Base-by-base conservation (phyloP, 2,797 vertebrate genomes). In the Sylvilagus floridanus region DNA sequence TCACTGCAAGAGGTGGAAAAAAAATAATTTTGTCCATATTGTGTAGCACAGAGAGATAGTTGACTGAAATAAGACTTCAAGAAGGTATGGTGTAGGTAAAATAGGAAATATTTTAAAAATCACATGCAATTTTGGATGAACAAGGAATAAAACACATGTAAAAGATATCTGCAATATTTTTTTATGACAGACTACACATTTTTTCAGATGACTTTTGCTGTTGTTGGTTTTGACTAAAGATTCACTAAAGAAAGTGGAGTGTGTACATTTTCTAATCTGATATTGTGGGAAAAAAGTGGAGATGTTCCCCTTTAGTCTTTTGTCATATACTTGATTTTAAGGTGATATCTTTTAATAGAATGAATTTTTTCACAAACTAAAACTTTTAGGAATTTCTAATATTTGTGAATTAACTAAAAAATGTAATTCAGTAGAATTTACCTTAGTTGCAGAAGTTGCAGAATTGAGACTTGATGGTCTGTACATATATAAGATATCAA, bases 331-430 rank as follows among this genome's bases (percentile, higher is more conserved):
- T 86, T 87, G 47, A 75, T 87, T 93, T 86, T 95, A 10, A 84
- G 35, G 57, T 91, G 35, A 60, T 2, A 28, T 69, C 9, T 76
- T 95, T 88, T 65, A 71, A 72, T 37, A 96, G 16, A 85, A 84
- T 72, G 21, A 95, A 87, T 78, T 35, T 54, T 42, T 87, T 90
- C 26, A 85, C 22, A 75, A 73, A 83, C 17, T 69, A 7, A 77
- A 82, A 86, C 16, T 19, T 85, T 57, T 75, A 78, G 47, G 17
- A n/a, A 62, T 87, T 87, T 90, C 84, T 81, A 90, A 88, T 72
- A 91, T 76, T 50, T 82, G 21, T 84, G 16, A 72, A 37, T 78
- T 84, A 35, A 69, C n/a, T 78, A 22, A 95, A 75, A 88, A 81
- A 24, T 63, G 30, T 14, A 78, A 90, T 88, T 32, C 21, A 72